Percentiles rank a stretch among this genome's conserved stretches.
Evolutionary conservation across 2,797 vertebrate species (phyloP).

Genomic region (Lophotriccus pileatus): DNA sequence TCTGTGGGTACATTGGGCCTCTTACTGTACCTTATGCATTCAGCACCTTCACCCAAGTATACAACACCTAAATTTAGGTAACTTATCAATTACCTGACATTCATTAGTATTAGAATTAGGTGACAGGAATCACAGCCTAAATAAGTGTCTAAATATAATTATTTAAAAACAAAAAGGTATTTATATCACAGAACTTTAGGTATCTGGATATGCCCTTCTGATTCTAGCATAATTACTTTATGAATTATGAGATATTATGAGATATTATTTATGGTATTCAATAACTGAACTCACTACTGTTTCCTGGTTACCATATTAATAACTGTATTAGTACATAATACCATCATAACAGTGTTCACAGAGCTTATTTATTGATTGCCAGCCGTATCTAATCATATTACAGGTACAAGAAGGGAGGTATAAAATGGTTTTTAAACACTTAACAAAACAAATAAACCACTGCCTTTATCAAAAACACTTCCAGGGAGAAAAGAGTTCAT

Average conservation of each 20-base stretch:
- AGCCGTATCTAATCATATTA: neutral
- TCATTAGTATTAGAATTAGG: neutral
- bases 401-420: neutral
- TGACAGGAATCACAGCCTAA: neutral
- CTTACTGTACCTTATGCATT: neutral
- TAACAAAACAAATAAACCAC: constrained; percentile 24
- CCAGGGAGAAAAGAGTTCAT: neutral
- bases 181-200: neutral
- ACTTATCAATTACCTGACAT: neutral
- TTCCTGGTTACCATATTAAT: neutral
- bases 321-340: neutral
- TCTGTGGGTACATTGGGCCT: neutral
- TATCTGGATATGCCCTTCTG: neutral
- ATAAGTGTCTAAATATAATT: neutral
- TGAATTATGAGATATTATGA: neutral
- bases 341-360: neutral
- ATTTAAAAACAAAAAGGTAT: neutral
- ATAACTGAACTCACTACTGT: neutral
- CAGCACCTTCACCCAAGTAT: neutral
- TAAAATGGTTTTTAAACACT: neutral
- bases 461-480: constrained; percentile 8
- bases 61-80: neutral
- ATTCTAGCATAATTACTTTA: neutral
- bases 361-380: neutral
- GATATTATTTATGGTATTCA: neutral